Evolutionary conservation across 2,797 vertebrate genomes (phyloP), one percentile per base, ranked within the genome.

Genomic region (Syndactyla subalaris): DNA sequence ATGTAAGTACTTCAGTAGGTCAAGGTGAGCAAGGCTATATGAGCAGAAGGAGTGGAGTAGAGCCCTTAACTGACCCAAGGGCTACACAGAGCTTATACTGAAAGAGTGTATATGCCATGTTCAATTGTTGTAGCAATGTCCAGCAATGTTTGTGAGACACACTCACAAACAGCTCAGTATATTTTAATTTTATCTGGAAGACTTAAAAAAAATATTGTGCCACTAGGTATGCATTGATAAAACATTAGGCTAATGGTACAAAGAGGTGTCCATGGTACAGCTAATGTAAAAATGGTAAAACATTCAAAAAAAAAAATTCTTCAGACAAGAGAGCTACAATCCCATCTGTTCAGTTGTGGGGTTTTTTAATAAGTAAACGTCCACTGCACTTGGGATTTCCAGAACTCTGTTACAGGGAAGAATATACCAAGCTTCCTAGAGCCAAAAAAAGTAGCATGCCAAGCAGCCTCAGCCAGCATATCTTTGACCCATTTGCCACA

Each of bases 291-390:
- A 73, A 68, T 2, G 2, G 11, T 34, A 66, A 58, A 70, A 55
- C 2, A 10, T 13, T 54, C 11, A 3, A 5, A n/a, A 57, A n/a
- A 57, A 86, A 76, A 26, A 41, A 15, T 24, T 52, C 21, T 79
- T 89, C 39, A 67, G 32, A 41, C 12, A 71, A 46, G 10, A 14
- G 3, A 61, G 22, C 20, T 52, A 71, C 4, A n/a, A 14, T 73
- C 54, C 51, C 24, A 58, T 14, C 12, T 79, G 8, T 43, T 43
- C 51, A 2, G 5, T 7, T 52, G 30, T 27, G 10, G 2, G 2
- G 0, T 0, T 5, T 41, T 41, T 62, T 30, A 39, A 8, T 52
- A 52, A 45, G 8, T 20, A 48, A 59, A 41, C 29, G 10, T 22
- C 62, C 46, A 38, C 22, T 34, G 38, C 16, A 78, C 74, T 74